A percentile compares a stretch with the other conserved stretches of the same genome.
Evolutionary conservation across 2,797 vertebrate genomes (phyloP).

Genomic region (Lithobates sylvaticus): DNA sequence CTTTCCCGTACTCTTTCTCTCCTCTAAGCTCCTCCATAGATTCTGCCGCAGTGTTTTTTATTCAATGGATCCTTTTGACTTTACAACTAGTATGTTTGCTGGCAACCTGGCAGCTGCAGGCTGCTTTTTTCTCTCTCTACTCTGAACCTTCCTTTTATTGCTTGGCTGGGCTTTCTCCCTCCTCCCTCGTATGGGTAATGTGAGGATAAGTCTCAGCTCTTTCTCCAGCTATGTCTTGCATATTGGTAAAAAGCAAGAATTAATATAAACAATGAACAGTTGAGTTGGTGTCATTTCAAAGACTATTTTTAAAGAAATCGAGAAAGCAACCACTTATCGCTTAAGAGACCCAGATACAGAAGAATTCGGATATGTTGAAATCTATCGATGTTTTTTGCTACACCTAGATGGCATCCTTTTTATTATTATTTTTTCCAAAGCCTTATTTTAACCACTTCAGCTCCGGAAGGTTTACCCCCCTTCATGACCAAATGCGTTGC

Average conservation of each 20-base stretch:
- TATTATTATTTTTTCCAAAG: not conserved
- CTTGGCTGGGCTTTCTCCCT: conserved; percentile 50
- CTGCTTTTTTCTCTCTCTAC: conserved; percentile 24
- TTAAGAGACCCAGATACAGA: not conserved
- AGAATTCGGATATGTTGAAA: not conserved
- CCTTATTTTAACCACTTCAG: not conserved
- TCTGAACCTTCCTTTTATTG: conserved; percentile 48
- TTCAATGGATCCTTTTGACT: conserved; percentile 55
- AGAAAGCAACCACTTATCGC: not conserved
- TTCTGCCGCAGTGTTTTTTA: conserved; percentile 32
- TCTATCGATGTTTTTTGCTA: not conserved
- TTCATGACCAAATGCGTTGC: too few species aligned
- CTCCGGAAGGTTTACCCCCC: too few species aligned
- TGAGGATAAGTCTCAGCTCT: conserved; percentile 59
- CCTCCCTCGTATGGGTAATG: conserved; percentile 51
- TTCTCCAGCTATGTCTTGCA: conserved; percentile 41
- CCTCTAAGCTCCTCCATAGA: conserved; percentile 28
- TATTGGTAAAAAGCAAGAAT: conserved; percentile 51
- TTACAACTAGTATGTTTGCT: conserved; percentile 51
- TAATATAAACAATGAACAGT: conserved; percentile 43
- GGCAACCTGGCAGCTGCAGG: conserved; percentile 53
- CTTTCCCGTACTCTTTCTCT: not conserved
- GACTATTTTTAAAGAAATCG: conserved; percentile 9
- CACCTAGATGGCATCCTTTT: not conserved
- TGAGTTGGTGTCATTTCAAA: conserved; percentile 33